Evolutionary conservation across 2,797 vertebrate species (phyloP).

Genomic region (Acanthurus leucopareius): DNA sequence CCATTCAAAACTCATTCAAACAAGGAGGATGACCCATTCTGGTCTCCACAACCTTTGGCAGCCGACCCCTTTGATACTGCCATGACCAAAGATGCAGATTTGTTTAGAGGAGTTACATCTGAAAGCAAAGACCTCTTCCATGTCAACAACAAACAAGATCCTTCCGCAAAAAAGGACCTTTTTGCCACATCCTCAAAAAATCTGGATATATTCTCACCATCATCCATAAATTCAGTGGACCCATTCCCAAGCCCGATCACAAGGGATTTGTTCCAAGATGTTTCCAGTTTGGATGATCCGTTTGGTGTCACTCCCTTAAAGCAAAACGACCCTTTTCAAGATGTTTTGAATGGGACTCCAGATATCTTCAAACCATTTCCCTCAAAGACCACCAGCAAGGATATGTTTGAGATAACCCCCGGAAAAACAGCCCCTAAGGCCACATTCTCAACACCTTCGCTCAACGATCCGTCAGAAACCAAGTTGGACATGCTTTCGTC

Average conservation of each 20-base stretch:
- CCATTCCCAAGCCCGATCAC: slow-evolving; percentile 56
- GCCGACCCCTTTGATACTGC: slow-evolving; percentile 18
- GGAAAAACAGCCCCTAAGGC: background rate
- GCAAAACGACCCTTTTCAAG: slow-evolving; percentile 26
- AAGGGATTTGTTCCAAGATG: slow-evolving; percentile 54
- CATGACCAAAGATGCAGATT: slow-evolving; percentile 2
- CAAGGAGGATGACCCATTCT: slow-evolving; percentile 21
- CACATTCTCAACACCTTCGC: slow-evolving; percentile 1
- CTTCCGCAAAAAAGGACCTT: background rate
- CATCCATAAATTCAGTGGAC: slow-evolving; percentile 16
- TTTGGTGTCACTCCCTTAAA: slow-evolving; percentile 46
- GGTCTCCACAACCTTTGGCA: background rate
- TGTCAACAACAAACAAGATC: background rate
- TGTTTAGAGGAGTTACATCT: slow-evolving; percentile 25
- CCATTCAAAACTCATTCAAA: slow-evolving; percentile 36
- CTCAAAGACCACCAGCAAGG: background rate
- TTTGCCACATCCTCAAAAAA: background rate
- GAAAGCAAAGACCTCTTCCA: background rate
- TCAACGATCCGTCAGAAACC: slow-evolving; percentile 13
- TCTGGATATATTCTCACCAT: slow-evolving; percentile 48
- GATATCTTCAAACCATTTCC: slow-evolving; percentile 62
- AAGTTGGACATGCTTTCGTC: background rate
- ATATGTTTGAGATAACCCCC: slow-evolving; percentile 30
- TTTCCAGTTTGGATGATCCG: slow-evolving; percentile 48
- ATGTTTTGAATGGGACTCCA: slow-evolving; percentile 33